Base-by-base conservation (phyloP, 2,797 vertebrate species). In the Phrynocephalus forsythii region DNA sequence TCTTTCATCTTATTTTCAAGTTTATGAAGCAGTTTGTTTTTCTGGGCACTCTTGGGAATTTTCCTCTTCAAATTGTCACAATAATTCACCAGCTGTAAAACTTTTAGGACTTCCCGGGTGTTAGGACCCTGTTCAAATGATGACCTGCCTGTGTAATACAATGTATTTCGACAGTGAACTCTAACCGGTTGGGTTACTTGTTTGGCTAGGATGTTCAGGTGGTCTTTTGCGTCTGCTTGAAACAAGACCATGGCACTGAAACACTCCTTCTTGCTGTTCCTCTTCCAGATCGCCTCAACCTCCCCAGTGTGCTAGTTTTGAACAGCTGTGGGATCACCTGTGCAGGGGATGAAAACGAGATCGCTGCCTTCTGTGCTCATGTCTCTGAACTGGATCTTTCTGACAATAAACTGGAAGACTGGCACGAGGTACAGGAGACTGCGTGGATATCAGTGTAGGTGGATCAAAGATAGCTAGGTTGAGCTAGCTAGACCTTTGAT, bases 331-430 rank as follows among this genome's bases (percentile, higher is more conserved):
- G 98, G 24, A 99, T 99, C 92, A 98, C 95, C 90, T 98, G 98
- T 67, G 99, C 99, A 0, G 99, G 99, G 4, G 97, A 98, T 3
- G 96, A 98, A 89, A 97, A 96, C 0, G 97, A 99, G 93, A 98
- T 99, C 0, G 98, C 98, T 0, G 97, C 97, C 38, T 98, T 98
- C 95, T 99, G 99, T 5, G 97, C 97, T 83, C 99, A 99, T 0
- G 99, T 99, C 91, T 97, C 98, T 0, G 98, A 99, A 93, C 96
- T 99, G 77, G 99, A 99, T 95, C 97, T 99, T 92, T 99, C 99
- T 90, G 96, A 98, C 96, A 99, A 99, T 91, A 98, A 98, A 76
- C 97, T 99, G 0, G 97, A 97, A 90, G 98, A 99, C 95, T 99
- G 99, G 99, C 97, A 95, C 0, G 99, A 99, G 98, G 99, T 99